phyloP scores from a whole-genome alignment of 2,888 invertebrate species.

The Bugula neritina region DNA sequence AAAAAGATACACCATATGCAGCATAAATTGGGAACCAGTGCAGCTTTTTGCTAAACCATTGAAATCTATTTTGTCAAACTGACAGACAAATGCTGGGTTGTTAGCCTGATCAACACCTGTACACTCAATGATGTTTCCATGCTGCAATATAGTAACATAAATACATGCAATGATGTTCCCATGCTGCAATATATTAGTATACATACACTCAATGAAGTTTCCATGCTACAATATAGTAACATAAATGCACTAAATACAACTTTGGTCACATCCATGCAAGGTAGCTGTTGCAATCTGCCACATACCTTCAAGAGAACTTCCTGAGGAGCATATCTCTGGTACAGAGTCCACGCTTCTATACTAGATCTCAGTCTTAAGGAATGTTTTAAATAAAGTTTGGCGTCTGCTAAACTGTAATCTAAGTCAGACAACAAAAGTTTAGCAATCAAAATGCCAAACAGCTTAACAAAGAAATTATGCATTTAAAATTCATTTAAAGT shows the following conservation, averaged over 20 bases:
- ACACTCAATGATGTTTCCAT: neutral
- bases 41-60: neutral
- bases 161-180: too few relatives aligned
- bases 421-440: too few relatives aligned
- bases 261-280: neutral
- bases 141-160: neutral
- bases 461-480: too few relatives aligned
- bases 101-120: neutral
- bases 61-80: slow-evolving; percentile 5
- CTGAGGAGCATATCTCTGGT: neutral
- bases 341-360: neutral
- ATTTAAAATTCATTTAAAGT: too few relatives aligned
- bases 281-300: neutral
- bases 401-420: neutral
- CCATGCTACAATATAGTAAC: neutral
- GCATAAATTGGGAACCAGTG: neutral
- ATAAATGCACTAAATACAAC: too few relatives aligned
- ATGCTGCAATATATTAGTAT: neutral
- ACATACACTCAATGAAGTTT: neutral
- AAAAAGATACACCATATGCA: neutral
- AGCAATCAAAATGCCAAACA: too few relatives aligned
- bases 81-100: neutral
- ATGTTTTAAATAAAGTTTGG: neutral
- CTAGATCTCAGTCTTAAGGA: neutral
- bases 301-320: neutral